phyloP scores from a whole-genome alignment of 2,888 invertebrate species.

The Aromia moschata region DNA sequence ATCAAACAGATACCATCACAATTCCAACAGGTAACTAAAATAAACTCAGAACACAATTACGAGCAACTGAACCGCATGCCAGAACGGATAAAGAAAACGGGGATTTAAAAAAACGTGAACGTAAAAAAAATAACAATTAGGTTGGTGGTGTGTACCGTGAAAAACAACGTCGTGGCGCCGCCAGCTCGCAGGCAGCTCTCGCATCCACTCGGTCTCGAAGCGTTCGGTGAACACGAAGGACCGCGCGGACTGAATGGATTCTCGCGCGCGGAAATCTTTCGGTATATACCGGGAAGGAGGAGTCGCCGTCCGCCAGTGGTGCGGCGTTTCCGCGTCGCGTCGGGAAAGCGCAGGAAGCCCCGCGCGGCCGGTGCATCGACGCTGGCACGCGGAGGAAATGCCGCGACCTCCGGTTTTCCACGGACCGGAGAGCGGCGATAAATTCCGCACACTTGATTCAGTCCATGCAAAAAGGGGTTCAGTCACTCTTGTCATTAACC shows the following conservation, averaged over 20 bases:
- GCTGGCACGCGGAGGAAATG: too few species aligned
- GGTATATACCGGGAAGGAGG: slow-evolving; percentile 27
- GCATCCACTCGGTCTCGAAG: slow-evolving; percentile 11
- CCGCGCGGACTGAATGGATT: slow-evolving; percentile 42
- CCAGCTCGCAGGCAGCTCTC: slow-evolving; percentile 8
- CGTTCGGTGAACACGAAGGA: slow-evolving; percentile 36
- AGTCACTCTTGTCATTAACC: too few species aligned
- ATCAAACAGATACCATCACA: slow-evolving; percentile 17
- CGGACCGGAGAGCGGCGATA: too few species aligned
- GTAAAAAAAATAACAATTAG: slow-evolving; percentile 3
- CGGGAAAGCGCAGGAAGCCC: slow-evolving; percentile 23
- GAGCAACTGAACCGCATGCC: slow-evolving; percentile 14
- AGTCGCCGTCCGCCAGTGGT: slow-evolving; percentile 30
- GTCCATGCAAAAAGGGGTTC: too few species aligned
- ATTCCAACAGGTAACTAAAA: slow-evolving; percentile 10
- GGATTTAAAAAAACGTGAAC: too few species aligned
- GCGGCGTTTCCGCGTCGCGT: slow-evolving; percentile 22
- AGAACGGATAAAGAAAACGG: too few species aligned
- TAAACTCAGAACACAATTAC: slow-evolving; percentile 11
- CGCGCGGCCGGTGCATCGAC: slow-evolving; percentile 2
- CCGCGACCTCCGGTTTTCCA: too few species aligned
- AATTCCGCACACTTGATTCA: too few species aligned
- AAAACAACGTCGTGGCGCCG: slow-evolving; percentile 18
- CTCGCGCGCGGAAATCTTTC: slow-evolving; percentile 32
- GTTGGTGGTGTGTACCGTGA: slow-evolving; percentile 8